Percentiles rank a stretch among this genome's conserved stretches.
Evolutionary conservation across 35 echinoderm and acorn worm genomes (phyloP).

Genomic region (Ptychodera flava): DNA sequence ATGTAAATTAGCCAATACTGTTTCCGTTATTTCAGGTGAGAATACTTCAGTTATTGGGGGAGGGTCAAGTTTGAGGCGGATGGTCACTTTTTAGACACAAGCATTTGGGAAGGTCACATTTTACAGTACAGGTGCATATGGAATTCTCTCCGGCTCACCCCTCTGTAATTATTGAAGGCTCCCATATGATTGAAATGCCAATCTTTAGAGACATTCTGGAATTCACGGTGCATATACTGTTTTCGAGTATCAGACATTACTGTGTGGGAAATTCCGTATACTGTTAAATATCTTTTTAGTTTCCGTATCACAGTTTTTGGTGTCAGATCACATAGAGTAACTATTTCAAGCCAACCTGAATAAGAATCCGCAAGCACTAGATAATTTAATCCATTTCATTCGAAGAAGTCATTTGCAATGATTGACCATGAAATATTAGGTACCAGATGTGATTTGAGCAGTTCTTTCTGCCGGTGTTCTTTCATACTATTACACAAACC

Average conservation of each 20-base stretch:
- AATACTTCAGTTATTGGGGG: too few relatives aligned
- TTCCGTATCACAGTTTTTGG: conserved; percentile 19
- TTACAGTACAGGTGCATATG: too few relatives aligned
- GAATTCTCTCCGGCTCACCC: too few relatives aligned
- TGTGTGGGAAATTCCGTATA: conserved; percentile 20
- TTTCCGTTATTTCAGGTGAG: too few relatives aligned
- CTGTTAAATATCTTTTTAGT: conserved; percentile 14
- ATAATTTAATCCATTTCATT: conserved; percentile 28
- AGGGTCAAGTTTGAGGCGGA: too few relatives aligned
- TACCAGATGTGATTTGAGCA: too few relatives aligned
- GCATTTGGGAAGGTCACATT: too few relatives aligned
- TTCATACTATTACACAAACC: conserved; percentile 23
- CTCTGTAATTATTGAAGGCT: too few relatives aligned
- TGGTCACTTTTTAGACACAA: too few relatives aligned
- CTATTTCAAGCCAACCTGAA: not conserved
- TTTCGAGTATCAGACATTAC: not conserved
- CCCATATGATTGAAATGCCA: conserved; percentile 20
- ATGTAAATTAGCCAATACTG: too few relatives aligned
- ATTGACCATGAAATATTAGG: conserved; percentile 8
- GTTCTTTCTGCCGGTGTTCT: conserved; percentile 18
- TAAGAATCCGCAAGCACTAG: conserved; percentile 31
- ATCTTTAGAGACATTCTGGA: not conserved
- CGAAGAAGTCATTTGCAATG: conserved; percentile 27
- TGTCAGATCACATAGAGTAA: not conserved
- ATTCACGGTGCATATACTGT: not conserved